Base-by-base conservation (phyloP, 37 sponge, comb jelly and placozoan genomes). In the Halichondria panicea region DNA sequence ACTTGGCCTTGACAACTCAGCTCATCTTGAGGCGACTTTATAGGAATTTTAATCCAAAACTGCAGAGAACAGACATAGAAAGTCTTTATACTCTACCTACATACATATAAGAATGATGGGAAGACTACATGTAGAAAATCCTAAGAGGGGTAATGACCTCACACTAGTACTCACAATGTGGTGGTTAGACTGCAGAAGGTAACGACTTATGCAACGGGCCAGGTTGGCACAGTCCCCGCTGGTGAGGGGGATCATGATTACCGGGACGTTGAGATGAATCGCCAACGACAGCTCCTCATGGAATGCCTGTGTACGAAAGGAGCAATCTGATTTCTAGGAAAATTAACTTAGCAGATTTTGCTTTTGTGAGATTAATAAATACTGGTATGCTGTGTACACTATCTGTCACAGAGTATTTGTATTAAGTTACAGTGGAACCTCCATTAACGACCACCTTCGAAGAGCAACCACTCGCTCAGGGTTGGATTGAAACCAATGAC, bases 41-140 rank as follows among this genome's bases (percentile, higher is more conserved):
- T 58, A 33, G 88, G 88, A 0, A 88, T 68, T 18, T 69, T 61
- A 2, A 88, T 25, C 88, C 88, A 88, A 32, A 81, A 63, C 88
- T 88, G 73, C 11, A 83, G 12, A 45, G 11, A 68, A 21, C n/a
- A n/a, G n/a, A n/a, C n/a, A n/a, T n/a, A n/a, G n/a, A n/a, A n/a
- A n/a, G n/a, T n/a, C n/a, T n/a, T n/a, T n/a, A n/a, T n/a, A n/a
- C n/a, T n/a, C n/a, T n/a, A n/a, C n/a, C n/a, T n/a, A n/a, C n/a
- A n/a, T n/a, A n/a, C n/a, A n/a, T n/a, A n/a, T n/a, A n/a, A n/a
- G 43, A 55, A 3, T 18, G 41, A 7, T 22, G 24, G 52, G 3
- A 27, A 55, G 22, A 63, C 25, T 39, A 63, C 82, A 81, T 32
- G 60, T 60, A 59, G 50, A 63, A 45, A n/a, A n/a, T n/a, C n/a